Evolutionary conservation across 2,888 invertebrate genomes (phyloP).

Genomic region (Hypercompe scribonia): DNA sequence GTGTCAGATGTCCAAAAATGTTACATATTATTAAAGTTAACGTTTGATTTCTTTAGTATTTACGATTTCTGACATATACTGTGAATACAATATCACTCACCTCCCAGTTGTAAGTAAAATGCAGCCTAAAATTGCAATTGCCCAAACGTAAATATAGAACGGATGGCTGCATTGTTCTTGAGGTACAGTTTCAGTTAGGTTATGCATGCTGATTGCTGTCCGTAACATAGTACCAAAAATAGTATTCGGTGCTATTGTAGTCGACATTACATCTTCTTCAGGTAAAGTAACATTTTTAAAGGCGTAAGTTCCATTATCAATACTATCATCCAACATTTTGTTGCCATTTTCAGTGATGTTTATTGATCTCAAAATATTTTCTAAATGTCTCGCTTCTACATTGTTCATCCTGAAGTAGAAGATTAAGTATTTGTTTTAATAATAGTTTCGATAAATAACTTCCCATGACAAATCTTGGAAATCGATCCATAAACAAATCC

Average conservation of each 20-base stretch:
- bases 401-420: slow-evolving; percentile 74
- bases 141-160: slow-evolving; percentile 87
- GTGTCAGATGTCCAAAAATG: too few relatives aligned
- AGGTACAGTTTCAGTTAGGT: slow-evolving; percentile 55
- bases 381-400: slow-evolving; percentile 60
- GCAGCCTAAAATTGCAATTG: slow-evolving; percentile 85
- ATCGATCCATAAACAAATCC: neutral
- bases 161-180: slow-evolving; percentile 60
- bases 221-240: slow-evolving; percentile 68
- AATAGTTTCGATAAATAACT: neutral
- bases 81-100: slow-evolving; percentile 53
- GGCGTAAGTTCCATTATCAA: slow-evolving; percentile 31
- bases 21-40: too few relatives aligned
- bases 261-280: slow-evolving; percentile 37
- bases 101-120: slow-evolving; percentile 87
- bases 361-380: slow-evolving; percentile 1
- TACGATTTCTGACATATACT: neutral
- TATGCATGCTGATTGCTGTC: slow-evolving; percentile 64
- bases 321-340: slow-evolving; percentile 20
- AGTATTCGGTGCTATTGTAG: slow-evolving; percentile 54
- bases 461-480: neutral
- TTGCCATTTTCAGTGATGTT: slow-evolving; percentile 26
- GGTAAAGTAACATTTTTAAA: slow-evolving; percentile 9
- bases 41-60: too few relatives aligned
- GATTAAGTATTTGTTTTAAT: neutral